Percentiles rank a stretch among this genome's conserved stretches.
These are phyloP conservation scores for Rhagophthalmus giganteus DNA, from an alignment of 2,888 invertebrate genomes.

Conservation along the genomic window DNA sequence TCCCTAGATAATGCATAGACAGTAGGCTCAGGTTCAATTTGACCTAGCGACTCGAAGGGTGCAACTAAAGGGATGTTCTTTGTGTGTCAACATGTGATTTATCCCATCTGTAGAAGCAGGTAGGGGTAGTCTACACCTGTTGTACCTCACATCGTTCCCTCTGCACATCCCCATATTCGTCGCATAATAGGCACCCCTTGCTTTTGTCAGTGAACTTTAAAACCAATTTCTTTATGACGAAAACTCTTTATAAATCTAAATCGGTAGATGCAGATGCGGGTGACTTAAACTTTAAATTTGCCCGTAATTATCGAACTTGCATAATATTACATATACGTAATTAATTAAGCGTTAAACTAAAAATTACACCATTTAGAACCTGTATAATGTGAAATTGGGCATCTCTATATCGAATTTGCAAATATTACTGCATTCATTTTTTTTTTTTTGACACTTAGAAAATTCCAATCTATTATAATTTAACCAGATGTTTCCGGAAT, in stretches of 20 bases:
- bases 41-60: slow-evolving; percentile 43
- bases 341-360: no score
- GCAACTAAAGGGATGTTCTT: slow-evolving; percentile 42
- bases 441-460: no score
- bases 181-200: slow-evolving; percentile 19
- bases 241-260: background rate
- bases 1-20: slow-evolving; percentile 21
- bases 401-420: slow-evolving; percentile 6
- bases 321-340: no score
- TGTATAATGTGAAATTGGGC: no score
- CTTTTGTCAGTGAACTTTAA: slow-evolving; percentile 26
- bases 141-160: slow-evolving; percentile 44
- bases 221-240: slow-evolving; percentile 9
- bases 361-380: no score
- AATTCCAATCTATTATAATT: no score
- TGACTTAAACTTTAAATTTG: no score
- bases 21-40: slow-evolving; percentile 36
- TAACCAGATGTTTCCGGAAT: no score
- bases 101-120: slow-evolving; percentile 48
- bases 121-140: slow-evolving; percentile 50
- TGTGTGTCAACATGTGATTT: slow-evolving; percentile 50
- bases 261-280: no score
- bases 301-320: no score
- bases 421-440: no score
- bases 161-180: slow-evolving; percentile 22